Evolutionary conservation across 2,797 vertebrate species (phyloP), one percentile per base, ranked within the genome.

Genomic region (Girardinus metallicus): DNA sequence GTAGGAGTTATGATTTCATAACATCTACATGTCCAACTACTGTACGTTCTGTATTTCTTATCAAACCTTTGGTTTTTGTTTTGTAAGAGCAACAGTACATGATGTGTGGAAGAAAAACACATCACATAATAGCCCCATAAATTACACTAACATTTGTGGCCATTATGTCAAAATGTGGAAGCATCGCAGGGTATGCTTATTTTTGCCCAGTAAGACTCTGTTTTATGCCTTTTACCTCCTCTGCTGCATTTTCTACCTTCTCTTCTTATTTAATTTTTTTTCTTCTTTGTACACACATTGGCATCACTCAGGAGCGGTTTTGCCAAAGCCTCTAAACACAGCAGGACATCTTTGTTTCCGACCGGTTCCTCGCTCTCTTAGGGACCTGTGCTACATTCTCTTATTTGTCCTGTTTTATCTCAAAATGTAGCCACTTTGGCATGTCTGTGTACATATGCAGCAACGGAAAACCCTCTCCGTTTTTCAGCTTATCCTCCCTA

Each of bases 361-460:
- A n/a, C 85, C 80, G 80, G 79, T 74, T 39, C 75, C 82, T 85
- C 12, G 0, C 81, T 93, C 87, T 90, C 92, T n/a, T 72, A 84
- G 88, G 90, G 80, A 89, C 78, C 46, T 64, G 77, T 70, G 85
- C 87, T 83, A 80, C 79, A 73, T 85, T 86, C 80, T 84, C 82
- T 75, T 87, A 84, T 87, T 91, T 92, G 85, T 89, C 76, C 66
- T 75, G 66, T 89, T 90, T 92, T 78, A 88, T 92, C 83, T 87
- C 62, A 57, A 49, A 68, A 80, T 86, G 85, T 83, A 71, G 77
- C 82, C 46, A 68, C 83, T 83, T 76, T 84, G 85, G 85, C 87
- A 80, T 74, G 78, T 71, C 64, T 74, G 64, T 80, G 73, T 87
- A 23, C 70, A 60, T 60, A 74, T 26, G 47, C 53, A 81, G 83